Percentiles rank a stretch among this genome's conserved stretches.
Conservation (phyloP, 2,888 invertebrate species). For the Chouioia cunea region DNA sequence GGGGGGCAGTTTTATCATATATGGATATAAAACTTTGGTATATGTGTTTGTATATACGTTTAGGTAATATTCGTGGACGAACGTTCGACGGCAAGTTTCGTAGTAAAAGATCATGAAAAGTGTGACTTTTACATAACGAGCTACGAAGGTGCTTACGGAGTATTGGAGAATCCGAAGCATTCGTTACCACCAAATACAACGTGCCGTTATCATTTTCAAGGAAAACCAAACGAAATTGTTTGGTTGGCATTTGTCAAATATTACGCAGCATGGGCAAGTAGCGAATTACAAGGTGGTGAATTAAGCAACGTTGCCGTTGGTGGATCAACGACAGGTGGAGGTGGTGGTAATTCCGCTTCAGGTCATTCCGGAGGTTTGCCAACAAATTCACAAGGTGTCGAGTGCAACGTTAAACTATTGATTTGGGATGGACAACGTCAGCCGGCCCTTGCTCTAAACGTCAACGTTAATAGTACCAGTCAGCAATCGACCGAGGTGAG, state of each 20-base stretch:
- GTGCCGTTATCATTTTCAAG: conserved; percentile 84
- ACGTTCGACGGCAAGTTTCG: conserved; percentile 75
- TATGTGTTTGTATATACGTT: too few relatives aligned
- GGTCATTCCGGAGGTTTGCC: too few relatives aligned
- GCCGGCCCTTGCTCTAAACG: not conserved
- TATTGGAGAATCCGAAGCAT: conserved; percentile 81
- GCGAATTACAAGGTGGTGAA: conserved; percentile 73
- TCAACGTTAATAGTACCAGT: not conserved
- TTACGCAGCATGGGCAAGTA: conserved; percentile 75
- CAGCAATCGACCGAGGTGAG: not conserved
- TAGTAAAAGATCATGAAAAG: conserved; percentile 79
- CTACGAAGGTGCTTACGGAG: conserved; percentile 80
- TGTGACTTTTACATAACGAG: conserved; percentile 84
- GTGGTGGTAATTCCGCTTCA: too few relatives aligned
- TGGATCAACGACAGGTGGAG: too few relatives aligned
- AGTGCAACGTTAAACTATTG: conserved; percentile 81
- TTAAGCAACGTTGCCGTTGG: too few relatives aligned
- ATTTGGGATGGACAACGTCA: conserved; percentile 78
- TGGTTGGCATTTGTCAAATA: conserved; percentile 89
- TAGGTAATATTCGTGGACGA: conserved; percentile 82
- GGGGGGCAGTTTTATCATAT: too few relatives aligned
- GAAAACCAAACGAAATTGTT: conserved; percentile 81
- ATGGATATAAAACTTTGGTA: too few relatives aligned
- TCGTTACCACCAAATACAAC: conserved; percentile 86
- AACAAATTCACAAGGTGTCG: conserved; percentile 79